phyloP scores from a whole-genome alignment of 2,888 invertebrate genomes.

The Lamellibrachia satsuma region DNA sequence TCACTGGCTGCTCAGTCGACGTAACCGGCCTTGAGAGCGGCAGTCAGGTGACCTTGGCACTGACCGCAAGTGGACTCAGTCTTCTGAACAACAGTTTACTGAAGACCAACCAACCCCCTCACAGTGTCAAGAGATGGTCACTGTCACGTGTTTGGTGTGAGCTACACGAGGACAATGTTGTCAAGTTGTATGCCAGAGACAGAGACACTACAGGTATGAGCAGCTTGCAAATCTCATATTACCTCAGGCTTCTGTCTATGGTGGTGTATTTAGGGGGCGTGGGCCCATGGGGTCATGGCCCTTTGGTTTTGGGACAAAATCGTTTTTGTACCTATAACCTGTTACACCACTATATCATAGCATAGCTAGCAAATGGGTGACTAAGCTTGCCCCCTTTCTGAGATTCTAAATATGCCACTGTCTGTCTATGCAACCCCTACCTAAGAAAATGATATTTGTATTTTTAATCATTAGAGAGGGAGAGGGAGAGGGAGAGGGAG shows the following conservation, averaged over 20 bases:
- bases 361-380: too few species aligned
- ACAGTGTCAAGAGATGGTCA: background rate
- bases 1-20: background rate
- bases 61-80: conserved; percentile 3
- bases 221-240: background rate
- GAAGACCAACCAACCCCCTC: background rate
- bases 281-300: too few species aligned
- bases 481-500: too few species aligned
- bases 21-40: background rate
- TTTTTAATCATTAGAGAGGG: too few species aligned
- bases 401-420: too few species aligned
- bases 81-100: background rate
- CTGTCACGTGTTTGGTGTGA: background rate
- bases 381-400: too few species aligned
- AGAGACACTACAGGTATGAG: background rate
- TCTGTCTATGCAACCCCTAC: too few species aligned
- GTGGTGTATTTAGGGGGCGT: too few species aligned
- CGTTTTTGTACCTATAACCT: too few species aligned
- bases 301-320: too few species aligned
- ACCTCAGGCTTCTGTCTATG: background rate
- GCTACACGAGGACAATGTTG: background rate
- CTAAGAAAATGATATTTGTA: too few species aligned
- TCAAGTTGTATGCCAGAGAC: background rate
- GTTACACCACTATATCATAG: too few species aligned
- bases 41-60: conserved; percentile 7